Percentiles rank a stretch among this genome's conserved stretches.
Evolutionary conservation across 2,888 invertebrate species (phyloP).

Genomic region (Nemotelus nigrinus): DNA sequence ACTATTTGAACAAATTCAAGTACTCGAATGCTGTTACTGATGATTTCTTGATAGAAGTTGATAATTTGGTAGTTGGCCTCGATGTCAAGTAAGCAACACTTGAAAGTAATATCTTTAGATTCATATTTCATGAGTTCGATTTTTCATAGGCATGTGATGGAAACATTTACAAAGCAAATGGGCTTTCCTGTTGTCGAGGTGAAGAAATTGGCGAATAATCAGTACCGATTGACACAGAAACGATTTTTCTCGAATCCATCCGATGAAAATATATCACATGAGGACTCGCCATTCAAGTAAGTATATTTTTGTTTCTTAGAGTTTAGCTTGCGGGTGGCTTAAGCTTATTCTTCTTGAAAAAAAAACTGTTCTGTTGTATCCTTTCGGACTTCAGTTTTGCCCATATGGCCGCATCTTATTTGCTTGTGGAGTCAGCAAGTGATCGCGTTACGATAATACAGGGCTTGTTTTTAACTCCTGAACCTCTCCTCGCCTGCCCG

Average conservation of each 20-base stretch:
- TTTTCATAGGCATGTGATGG: slow-evolving; percentile 73
- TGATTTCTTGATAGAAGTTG: slow-evolving; percentile 72
- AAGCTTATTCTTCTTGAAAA: background rate
- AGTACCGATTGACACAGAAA: slow-evolving; percentile 74
- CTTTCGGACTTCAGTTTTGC: background rate
- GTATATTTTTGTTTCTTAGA: slow-evolving; percentile 47
- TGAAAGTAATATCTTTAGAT: background rate
- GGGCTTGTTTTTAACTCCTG: no score
- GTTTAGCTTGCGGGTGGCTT: background rate
- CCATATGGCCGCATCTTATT: no score
- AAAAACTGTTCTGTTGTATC: background rate
- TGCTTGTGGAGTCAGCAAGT: no score
- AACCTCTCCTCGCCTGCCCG: no score
- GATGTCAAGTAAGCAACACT: slow-evolving; percentile 63
- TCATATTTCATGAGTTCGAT: background rate
- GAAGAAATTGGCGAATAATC: slow-evolving; percentile 63
- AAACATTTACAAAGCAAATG: slow-evolving; percentile 91
- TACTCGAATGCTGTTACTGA: slow-evolving; percentile 83
- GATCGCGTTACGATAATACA: no score
- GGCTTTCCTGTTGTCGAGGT: slow-evolving; percentile 84
- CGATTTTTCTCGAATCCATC: slow-evolving; percentile 79
- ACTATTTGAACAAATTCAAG: slow-evolving; percentile 75
- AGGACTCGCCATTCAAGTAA: slow-evolving; percentile 68
- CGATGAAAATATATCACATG: slow-evolving; percentile 65
- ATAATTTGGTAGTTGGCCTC: slow-evolving; percentile 68